Conservation (phyloP, 2,113 vertebrate genomes). For the Garra rufa region DNA sequence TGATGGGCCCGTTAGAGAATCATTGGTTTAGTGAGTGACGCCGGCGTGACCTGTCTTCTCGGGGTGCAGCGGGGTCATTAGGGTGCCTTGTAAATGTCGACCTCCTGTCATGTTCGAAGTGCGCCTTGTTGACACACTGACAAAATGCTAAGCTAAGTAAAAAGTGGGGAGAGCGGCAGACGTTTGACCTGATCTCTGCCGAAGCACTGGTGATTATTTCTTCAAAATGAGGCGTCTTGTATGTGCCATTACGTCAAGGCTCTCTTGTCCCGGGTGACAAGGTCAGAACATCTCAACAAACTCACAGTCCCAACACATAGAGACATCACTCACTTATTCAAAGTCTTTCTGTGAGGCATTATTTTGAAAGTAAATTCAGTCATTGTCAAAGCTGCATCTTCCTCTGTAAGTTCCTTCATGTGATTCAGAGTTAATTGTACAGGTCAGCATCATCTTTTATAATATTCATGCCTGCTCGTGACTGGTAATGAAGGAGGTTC, state of each 20-base stretch:
- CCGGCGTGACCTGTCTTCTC: constrained; percentile 58
- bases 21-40: constrained; percentile 63
- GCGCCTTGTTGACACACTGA: constrained; percentile 65
- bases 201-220: constrained; percentile 51
- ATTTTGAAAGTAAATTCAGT: constrained; percentile 13
- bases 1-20: constrained; percentile 26
- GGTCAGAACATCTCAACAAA: constrained; percentile 30
- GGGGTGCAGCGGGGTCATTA: constrained; percentile 46
- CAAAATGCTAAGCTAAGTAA: constrained; percentile 61
- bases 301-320: constrained; percentile 13
- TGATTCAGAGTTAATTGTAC: constrained; percentile 32
- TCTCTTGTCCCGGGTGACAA: constrained; percentile 34
- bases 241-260: constrained; percentile 47
- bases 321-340: constrained; percentile 34
- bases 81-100: constrained; percentile 45
- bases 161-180: constrained; percentile 41
- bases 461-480: constrained; percentile 17
- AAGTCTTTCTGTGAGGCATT: neutral
- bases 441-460: constrained; percentile 22
- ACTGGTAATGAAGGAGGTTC: constrained; percentile 22
- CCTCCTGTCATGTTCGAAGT: constrained; percentile 69
- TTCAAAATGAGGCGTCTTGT: constrained; percentile 43
- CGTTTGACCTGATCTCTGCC: constrained; percentile 69
- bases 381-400: neutral
- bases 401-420: constrained; percentile 13